Evolutionary conservation across 1,140 invertebrate species (phyloP).

Genomic region (Dreissena rostriformis): DNA sequence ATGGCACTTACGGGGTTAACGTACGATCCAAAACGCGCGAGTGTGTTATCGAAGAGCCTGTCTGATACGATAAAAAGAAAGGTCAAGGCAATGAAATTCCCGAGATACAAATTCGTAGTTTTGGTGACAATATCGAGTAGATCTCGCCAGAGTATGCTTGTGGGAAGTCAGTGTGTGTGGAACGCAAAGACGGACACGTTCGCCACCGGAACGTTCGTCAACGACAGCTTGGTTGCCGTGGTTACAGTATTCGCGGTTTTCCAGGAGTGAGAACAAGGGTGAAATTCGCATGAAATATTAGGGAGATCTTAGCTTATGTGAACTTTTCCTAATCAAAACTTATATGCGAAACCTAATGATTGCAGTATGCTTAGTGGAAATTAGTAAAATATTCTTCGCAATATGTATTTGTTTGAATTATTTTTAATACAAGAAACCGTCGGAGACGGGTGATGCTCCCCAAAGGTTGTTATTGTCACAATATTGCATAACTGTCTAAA

Average conservation of each 20-base stretch:
- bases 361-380: no score
- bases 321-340: no score
- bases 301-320: no score
- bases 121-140: constrained; percentile 74
- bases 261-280: constrained; percentile 13
- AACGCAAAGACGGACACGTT: constrained; percentile 67
- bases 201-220: constrained; percentile 66
- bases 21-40: constrained; percentile 61
- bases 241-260: constrained; percentile 71
- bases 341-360: no score
- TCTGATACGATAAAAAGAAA: constrained; percentile 62
- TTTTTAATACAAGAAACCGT: no score
- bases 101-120: constrained; percentile 73
- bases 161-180: constrained; percentile 73
- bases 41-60: constrained; percentile 52
- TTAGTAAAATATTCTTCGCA: no score
- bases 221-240: constrained; percentile 67
- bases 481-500: no score
- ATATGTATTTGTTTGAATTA: no score
- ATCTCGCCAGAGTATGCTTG: constrained; percentile 67
- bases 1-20: constrained; percentile 49
- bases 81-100: constrained; percentile 69
- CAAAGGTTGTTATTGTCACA: no score
- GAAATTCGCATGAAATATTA: no score
- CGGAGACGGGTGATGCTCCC: no score